Evolutionary conservation across 2,888 invertebrate species (phyloP), one percentile per base, ranked within the genome.

Genomic region (Drosophila koepferae): DNA sequence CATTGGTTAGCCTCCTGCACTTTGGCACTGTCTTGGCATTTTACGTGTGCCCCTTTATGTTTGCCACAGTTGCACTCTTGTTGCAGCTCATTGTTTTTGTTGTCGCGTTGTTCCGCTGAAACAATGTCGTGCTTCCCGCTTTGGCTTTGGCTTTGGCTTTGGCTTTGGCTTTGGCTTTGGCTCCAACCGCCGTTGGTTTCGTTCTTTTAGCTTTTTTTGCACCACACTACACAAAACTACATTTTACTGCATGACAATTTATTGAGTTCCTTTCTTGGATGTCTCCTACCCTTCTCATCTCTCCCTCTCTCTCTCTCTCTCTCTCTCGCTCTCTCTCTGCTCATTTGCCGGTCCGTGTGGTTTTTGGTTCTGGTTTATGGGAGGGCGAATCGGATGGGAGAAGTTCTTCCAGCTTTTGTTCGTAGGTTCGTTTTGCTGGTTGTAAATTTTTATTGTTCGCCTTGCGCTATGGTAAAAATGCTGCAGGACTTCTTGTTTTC

Each of bases 201-300:
- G 36, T 51, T 36, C 62, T n/a, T 66, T 73, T 60, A 44, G 28
- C 56, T 67, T 58, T 67, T 48, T 76, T 80, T 71, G 76, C 54
- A 61, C 53, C 51, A 74, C 66, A 74, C 68, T 66, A 67, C 73
- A 70, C 48, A 74, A 80, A 77, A 85, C 86, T 80, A 82, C 90
- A 86, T 86, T 88, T 90, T 90, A 89, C 86, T 86, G 90, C 90
- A 90, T 90, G 90, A 90, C 89, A 89, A 87, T 87, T 87, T 87
- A 90, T 87, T 87, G 86, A 87, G 90, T 87, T 87, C 86, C 83
- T 72, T 74, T 80, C 83, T 77, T 68, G 82, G 71, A 31, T 59
- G 61, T 31, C 51, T 40, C 51, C 4, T 23, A 8, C 23, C 7
- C n/a, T 9, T 8, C 12, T 23, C 1, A 34, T 2, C 4, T 34